Conservation (phyloP, 2,113 vertebrate genomes). For the Maccullochella peelii region DNA sequence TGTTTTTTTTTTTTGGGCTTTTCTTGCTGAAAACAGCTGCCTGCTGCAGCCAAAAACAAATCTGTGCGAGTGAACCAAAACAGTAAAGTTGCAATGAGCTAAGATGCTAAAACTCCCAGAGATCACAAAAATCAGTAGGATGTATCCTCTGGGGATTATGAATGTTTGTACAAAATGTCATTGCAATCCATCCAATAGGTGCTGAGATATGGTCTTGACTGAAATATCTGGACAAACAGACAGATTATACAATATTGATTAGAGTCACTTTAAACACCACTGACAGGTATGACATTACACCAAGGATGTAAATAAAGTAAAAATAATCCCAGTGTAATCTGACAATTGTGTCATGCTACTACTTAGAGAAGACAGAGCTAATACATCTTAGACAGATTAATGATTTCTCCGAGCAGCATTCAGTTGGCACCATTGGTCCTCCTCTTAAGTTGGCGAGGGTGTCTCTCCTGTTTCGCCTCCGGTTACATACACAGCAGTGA, state of each 20-base stretch:
- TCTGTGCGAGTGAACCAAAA: not conserved
- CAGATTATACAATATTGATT: not conserved
- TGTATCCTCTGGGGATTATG: no score
- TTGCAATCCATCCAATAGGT: not conserved
- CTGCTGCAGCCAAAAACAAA: not conserved
- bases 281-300: not conserved
- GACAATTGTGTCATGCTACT: not conserved
- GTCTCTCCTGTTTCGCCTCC: constrained; percentile 7
- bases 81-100: not conserved
- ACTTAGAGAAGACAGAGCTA: not conserved
- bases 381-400: not conserved
- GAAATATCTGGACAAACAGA: no score
- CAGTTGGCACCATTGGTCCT: not conserved
- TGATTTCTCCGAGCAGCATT: not conserved
- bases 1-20: no score
- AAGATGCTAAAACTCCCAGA: no score
- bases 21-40: not conserved
- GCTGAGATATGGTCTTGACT: not conserved
- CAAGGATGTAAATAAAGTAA: not conserved
- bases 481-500: constrained; percentile 42
- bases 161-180: not conserved
- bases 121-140: no score
- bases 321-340: not conserved
- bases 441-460: not conserved
- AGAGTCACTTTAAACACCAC: not conserved